phyloP scores from a whole-genome alignment of 2,797 vertebrate species.

The Falco concolor region DNA sequence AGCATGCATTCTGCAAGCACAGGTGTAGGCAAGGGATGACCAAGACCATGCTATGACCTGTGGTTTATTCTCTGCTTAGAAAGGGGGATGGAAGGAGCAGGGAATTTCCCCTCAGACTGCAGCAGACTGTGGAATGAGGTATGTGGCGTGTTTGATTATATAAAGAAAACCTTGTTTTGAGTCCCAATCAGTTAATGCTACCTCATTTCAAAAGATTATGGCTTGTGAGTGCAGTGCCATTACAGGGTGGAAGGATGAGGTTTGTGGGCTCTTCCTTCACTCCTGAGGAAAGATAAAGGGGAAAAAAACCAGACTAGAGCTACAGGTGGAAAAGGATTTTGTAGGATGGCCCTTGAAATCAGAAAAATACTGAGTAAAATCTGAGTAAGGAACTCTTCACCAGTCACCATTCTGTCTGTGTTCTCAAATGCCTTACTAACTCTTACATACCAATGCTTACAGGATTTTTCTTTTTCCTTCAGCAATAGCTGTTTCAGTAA shows the following conservation, averaged over 20 bases:
- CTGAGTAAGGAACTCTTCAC: neutral
- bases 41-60: neutral
- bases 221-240: neutral
- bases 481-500: neutral
- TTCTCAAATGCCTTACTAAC: neutral
- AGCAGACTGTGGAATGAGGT: neutral
- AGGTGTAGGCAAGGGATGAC: neutral
- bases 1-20: fast-evolving
- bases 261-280: neutral
- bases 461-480: constrained; percentile 17
- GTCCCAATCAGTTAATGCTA: neutral
- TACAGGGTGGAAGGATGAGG: neutral
- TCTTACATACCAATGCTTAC: neutral
- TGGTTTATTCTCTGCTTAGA: neutral
- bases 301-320: neutral
- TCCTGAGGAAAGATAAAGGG: neutral
- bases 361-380: neutral
- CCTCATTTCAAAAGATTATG: neutral
- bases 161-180: neutral
- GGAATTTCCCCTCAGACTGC: neutral
- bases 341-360: neutral
- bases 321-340: neutral
- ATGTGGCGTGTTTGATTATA: neutral
- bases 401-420: neutral
- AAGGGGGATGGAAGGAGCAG: neutral